Base-by-base conservation (phyloP, 2,797 vertebrate species). In the Oreochromis mossambicus region DNA sequence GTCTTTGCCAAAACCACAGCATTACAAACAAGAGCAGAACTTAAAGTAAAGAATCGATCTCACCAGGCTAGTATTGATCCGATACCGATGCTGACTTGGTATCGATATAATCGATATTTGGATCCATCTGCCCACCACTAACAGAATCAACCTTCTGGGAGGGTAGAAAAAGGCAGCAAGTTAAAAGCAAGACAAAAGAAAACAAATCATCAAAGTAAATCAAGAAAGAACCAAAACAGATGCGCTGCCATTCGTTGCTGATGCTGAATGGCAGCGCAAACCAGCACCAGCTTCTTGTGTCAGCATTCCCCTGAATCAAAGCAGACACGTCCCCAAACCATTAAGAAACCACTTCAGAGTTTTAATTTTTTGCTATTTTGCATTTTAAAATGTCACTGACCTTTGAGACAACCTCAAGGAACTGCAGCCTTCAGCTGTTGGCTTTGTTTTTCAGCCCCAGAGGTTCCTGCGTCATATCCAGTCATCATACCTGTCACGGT, bases 101-200 rank as follows among this genome's bases (percentile, higher is more conserved):
- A 26, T 26, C 26, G 26, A 26, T 26, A 26, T 26, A 26, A 26
- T 26, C 26, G 4, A 26, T 26, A 26, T 26, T 26, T 26, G 26
- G 26, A 26, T 26, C 26, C 26, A 26, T 26, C 26, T 26, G 26
- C 26, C 26, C 4, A 26, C 4, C 26, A 26, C 26, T 26, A 26
- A 26, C 26, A 26, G 26, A 26, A 26, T 26, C 26, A 26, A 26
- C 26, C 26, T 26, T 26, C 26, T 58, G 29, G 34, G 7, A 21
- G 61, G 0, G 34, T 1, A 13, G 34, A 66, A 36, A 0, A 21
- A 38, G 34, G 21, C 36, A 41, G 12, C 4, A 21, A 66, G 36
- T 63, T 41, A 21, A 41, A 66, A 41, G 12, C 7, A 41, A 21
- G 36, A 66, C 58, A 36, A 36, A 63, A 63, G 17, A 63, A 63